Percentiles rank a stretch among this genome's conserved stretches.
Conservation (phyloP, 2,113 vertebrate genomes). For the Setophaga coronata region DNA sequence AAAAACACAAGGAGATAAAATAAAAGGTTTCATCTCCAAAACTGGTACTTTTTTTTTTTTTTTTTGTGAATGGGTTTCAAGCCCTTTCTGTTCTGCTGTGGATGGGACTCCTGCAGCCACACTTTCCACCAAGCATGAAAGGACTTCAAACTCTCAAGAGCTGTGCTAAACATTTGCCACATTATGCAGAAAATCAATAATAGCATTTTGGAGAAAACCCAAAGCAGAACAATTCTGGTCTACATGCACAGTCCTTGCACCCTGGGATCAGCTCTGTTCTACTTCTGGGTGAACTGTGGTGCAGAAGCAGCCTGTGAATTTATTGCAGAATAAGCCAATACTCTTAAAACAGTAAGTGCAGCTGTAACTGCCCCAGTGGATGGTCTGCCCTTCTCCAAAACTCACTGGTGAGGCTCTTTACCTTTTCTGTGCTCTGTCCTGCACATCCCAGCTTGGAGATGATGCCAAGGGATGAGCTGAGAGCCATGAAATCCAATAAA, state of each 20-base stretch:
- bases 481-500: background rate
- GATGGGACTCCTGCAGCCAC: constrained; percentile 11
- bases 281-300: background rate
- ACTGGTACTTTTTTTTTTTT: background rate
- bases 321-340: background rate
- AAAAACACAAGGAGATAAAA: constrained; percentile 25
- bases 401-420: background rate
- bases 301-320: background rate
- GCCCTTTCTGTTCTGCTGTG: background rate
- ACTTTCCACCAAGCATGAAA: constrained; percentile 13
- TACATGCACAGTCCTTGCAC: background rate
- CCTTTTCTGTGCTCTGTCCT: background rate
- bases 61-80: background rate
- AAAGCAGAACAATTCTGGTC: background rate
- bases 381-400: background rate
- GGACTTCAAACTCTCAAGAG: background rate
- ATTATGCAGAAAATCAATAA: background rate
- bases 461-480: background rate
- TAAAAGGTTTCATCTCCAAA: constrained; percentile 22
- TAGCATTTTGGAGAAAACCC: background rate
- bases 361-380: background rate
- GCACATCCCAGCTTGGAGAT: background rate
- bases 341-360: background rate
- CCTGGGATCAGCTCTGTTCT: background rate
- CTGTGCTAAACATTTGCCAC: background rate